Evolutionary conservation across 2,797 vertebrate genomes (phyloP).

Genomic region (Onychomys leucogaster): DNA sequence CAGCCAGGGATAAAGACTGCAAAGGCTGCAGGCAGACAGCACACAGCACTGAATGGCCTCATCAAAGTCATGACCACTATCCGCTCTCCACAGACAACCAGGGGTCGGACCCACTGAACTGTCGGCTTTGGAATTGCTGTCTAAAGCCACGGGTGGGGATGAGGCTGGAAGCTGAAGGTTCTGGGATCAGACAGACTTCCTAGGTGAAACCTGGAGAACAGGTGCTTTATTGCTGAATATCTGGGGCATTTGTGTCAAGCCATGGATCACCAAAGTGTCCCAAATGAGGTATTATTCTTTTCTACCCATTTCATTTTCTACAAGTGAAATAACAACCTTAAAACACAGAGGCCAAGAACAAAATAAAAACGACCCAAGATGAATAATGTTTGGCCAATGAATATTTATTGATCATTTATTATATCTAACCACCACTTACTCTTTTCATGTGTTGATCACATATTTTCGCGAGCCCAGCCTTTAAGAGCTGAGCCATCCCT

Average conservation of each 20-base stretch:
- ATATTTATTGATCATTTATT: not conserved
- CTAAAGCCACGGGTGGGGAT: not conserved
- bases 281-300: not conserved
- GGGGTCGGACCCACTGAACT: not conserved
- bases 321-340: not conserved
- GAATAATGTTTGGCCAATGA: not conserved
- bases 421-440: not conserved
- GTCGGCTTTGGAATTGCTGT: not conserved
- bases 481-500: not conserved
- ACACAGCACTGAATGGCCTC: not conserved
- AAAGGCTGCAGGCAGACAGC: slow-evolving; percentile 90
- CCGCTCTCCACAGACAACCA: not conserved
- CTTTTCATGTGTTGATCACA: not conserved
- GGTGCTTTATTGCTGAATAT: not conserved
- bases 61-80: not conserved
- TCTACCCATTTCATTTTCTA: not conserved
- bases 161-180: not conserved
- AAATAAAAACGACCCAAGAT: not conserved
- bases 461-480: not conserved
- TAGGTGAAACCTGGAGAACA: not conserved
- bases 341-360: not conserved
- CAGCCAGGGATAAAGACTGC: slow-evolving; percentile 96
- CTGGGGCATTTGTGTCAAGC: not conserved
- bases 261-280: not conserved
- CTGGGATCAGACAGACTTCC: not conserved